phyloP scores from a whole-genome alignment of 1,140 invertebrate genomes.

The Rhysida immarginata region DNA sequence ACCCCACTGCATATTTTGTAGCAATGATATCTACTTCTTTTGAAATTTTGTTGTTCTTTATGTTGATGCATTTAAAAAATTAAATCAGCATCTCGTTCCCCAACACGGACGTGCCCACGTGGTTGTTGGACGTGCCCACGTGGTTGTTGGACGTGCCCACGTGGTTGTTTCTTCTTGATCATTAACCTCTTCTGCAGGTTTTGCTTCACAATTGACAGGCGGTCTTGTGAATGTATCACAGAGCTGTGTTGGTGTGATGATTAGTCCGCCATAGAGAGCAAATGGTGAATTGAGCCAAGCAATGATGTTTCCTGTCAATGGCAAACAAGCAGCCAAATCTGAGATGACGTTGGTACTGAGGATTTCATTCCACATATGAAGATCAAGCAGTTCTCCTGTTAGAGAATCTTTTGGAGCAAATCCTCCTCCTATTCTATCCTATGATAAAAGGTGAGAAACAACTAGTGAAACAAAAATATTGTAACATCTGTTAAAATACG shows the following conservation, averaged over 20 bases:
- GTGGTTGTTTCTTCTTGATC: too few relatives aligned
- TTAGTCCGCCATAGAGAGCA: not conserved
- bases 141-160: too few relatives aligned
- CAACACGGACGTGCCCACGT: too few relatives aligned
- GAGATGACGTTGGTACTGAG: not conserved
- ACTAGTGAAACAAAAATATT: too few relatives aligned
- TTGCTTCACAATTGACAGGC: not conserved
- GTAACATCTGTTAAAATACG: too few relatives aligned
- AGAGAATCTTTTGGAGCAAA: conserved; percentile 1
- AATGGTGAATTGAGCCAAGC: conserved; percentile 1
- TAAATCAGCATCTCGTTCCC: too few relatives aligned
- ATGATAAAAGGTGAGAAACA: not conserved
- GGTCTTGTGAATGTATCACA: not conserved
- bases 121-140: too few relatives aligned
- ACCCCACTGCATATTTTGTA: too few relatives aligned
- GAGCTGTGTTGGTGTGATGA: not conserved
- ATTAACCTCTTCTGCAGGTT: too few relatives aligned
- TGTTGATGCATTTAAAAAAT: too few relatives aligned
- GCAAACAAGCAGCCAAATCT: not conserved
- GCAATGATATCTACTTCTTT: too few relatives aligned
- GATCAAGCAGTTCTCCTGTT: not conserved
- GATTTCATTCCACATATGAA: not conserved
- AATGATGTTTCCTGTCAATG: not conserved
- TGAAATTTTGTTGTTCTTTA: too few relatives aligned
- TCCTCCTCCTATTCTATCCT: not conserved